Conservation (phyloP, 2,113 vertebrate genomes). For the Morone chrysops region DNA sequence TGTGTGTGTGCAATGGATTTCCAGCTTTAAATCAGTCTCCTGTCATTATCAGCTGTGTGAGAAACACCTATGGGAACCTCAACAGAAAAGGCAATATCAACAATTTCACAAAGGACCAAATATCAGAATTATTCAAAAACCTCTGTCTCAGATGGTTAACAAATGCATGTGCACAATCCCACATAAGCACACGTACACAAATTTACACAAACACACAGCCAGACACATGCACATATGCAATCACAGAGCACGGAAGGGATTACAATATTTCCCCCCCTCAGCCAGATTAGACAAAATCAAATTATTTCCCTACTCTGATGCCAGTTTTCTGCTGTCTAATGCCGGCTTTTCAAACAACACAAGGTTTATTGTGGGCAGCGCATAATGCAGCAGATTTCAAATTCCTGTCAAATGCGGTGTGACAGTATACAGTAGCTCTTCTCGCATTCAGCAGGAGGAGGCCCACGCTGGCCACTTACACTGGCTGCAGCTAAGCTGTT, state of each 20-base stretch:
- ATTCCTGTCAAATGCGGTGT: slow-evolving; percentile 83
- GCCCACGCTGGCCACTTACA: slow-evolving; percentile 78
- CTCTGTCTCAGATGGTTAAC: slow-evolving; percentile 56
- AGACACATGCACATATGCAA: slow-evolving; percentile 47
- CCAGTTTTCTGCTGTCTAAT: slow-evolving; percentile 83
- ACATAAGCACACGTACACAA: slow-evolving; percentile 29
- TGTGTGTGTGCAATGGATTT: slow-evolving; percentile 62
- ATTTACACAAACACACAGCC: slow-evolving; percentile 58
- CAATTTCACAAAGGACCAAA: slow-evolving; percentile 66
- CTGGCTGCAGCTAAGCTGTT: slow-evolving; percentile 84
- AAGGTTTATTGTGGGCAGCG: slow-evolving; percentile 81
- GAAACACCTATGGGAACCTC: slow-evolving; percentile 72
- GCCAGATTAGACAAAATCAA: slow-evolving; percentile 86
- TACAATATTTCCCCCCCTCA: slow-evolving; percentile 78
- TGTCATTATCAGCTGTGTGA: slow-evolving; percentile 60
- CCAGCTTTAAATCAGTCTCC: slow-evolving; percentile 59
- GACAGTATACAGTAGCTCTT: slow-evolving; percentile 76
- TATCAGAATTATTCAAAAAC: slow-evolving; percentile 66
- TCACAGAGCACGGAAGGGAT: slow-evolving; percentile 72
- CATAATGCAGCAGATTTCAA: slow-evolving; percentile 81
- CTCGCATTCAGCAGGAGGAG: slow-evolving; percentile 70
- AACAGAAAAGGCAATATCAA: slow-evolving; percentile 59
- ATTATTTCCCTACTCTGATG: slow-evolving; percentile 80
- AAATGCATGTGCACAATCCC: slow-evolving; percentile 48
- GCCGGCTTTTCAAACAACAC: slow-evolving; percentile 85